Conservation (phyloP, 1,140 invertebrate species). For the Conopomorpha cramerella region DNA sequence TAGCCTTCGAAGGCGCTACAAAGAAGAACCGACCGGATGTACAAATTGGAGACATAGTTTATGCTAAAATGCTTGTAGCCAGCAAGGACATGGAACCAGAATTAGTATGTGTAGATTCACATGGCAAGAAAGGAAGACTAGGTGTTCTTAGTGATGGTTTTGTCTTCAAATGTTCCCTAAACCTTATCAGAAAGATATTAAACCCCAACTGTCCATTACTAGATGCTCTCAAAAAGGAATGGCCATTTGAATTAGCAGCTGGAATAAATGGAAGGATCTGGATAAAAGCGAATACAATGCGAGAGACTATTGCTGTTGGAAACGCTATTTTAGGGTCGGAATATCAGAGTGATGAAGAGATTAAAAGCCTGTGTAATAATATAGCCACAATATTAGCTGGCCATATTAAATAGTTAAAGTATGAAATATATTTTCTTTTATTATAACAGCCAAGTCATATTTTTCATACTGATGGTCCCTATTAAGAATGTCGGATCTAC, state of each 20-base stretch:
- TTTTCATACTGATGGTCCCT: no score
- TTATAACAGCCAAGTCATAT: no score
- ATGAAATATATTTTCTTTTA: no score
- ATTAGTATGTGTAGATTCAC: conserved; percentile 88
- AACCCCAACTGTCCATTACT: conserved; percentile 77
- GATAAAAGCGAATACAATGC: conserved; percentile 77
- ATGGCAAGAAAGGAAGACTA: conserved; percentile 81
- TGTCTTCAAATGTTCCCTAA: conserved; percentile 72
- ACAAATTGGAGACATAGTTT: conserved; percentile 79
- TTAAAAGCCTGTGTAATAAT: conserved; percentile 65
- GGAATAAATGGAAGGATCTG: conserved; percentile 95
- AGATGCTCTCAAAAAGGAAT: conserved; percentile 73
- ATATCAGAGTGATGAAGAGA: conserved; percentile 69
- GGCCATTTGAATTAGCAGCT: conserved; percentile 86
- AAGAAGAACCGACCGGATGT: conserved; percentile 94
- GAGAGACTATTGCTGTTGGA: conserved; percentile 77
- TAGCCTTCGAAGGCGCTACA: conserved; percentile 91
- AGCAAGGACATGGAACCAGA: conserved; percentile 94
- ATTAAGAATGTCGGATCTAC: no score
- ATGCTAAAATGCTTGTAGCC: conserved; percentile 81
- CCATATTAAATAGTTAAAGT: no score
- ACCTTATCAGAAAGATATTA: conserved; percentile 74
- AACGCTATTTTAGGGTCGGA: conserved; percentile 80
- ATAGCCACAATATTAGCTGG: conserved; percentile 57
- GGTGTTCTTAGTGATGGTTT: conserved; percentile 82